These are phyloP conservation scores for Heliornis fulica DNA, from an alignment of 2,113 vertebrate species.

Conservation along the genomic window DNA sequence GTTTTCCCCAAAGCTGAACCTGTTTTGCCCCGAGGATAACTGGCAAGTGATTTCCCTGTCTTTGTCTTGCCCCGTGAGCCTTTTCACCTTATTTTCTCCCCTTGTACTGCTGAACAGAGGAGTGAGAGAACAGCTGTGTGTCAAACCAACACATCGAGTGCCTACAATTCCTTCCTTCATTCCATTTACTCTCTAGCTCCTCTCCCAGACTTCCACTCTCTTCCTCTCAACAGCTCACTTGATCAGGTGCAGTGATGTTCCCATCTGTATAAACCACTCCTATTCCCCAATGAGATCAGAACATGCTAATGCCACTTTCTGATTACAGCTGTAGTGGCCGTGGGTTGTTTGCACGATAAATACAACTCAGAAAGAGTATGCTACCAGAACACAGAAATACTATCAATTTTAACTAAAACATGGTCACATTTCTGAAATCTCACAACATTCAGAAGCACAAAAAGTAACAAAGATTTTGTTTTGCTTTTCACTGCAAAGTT, in stretches of 20 bases:
- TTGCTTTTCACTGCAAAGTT: neutral
- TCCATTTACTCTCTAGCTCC: neutral
- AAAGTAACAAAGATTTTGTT: neutral
- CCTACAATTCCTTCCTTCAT: neutral
- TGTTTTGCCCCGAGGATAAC: neutral
- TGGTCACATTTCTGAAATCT: neutral
- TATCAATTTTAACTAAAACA: neutral
- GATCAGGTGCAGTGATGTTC: neutral
- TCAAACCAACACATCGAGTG: neutral
- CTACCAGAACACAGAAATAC: neutral
- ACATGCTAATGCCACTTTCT: neutral
- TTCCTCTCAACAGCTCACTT: neutral
- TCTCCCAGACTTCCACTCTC: neutral
- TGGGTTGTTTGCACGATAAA: neutral
- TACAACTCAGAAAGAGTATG: neutral
- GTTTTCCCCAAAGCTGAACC: neutral
- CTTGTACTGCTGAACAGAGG: neutral
- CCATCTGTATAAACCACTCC: neutral
- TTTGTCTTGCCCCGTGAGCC: neutral
- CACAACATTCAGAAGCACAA: neutral
- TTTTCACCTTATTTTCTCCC: neutral
- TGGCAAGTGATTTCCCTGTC: neutral
- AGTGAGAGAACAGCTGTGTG: neutral
- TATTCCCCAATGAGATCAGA: neutral
- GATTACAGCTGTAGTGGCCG: neutral